Base-by-base conservation (phyloP, 1,140 invertebrate species). In the Cherax destructor region DNA sequence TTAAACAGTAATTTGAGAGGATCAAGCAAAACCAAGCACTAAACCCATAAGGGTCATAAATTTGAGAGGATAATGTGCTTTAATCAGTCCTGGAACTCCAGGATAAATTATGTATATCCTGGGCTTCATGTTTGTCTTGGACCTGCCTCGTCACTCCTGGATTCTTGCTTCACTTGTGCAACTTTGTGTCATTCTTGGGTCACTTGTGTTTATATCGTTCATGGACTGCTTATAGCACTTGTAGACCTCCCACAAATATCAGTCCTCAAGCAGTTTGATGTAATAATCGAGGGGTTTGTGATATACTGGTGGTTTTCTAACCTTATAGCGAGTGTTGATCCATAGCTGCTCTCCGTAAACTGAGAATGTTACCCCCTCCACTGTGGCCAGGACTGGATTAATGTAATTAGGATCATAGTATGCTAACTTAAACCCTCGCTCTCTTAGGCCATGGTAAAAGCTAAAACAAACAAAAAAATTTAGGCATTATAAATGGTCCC, bases 351-450 rank as follows among this genome's bases (percentile, higher is more conserved):
- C 92, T n/a, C 47, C 77, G 24, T 59, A 87, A 4, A 91, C 74
- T n/a, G 88, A 80, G n/a, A 92, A 87, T 4, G 83, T 87, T 10
- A 61, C 30, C 0, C 88, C 88, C 9, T 83, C 85, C 72, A 91
- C 79, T 7, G 86, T 91, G 10, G 69, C 52, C 59, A 88, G 69
- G 7, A 18, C 52, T 6, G 79, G 80, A 30, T 30, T 74, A 50
- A 88, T 85, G 80, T 85, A 91, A 78, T 93, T 93, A 18, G 86
- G 79, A 18, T 92, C 88, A 65, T 92, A 79, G 69, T 88, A 49
- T 16, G 87, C 87, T 4, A 92, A 81, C 10, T 30, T n/a, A 59
- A 93, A 92, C 7, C 92, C 92, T 41, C 79, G 61, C 18, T 52
- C 16, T n/a, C 88, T 50, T 21, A 92, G 61, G 5, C 77, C 74